phyloP scores from a whole-genome alignment of 2,888 invertebrate species.

The Oxystoma pomonae region DNA sequence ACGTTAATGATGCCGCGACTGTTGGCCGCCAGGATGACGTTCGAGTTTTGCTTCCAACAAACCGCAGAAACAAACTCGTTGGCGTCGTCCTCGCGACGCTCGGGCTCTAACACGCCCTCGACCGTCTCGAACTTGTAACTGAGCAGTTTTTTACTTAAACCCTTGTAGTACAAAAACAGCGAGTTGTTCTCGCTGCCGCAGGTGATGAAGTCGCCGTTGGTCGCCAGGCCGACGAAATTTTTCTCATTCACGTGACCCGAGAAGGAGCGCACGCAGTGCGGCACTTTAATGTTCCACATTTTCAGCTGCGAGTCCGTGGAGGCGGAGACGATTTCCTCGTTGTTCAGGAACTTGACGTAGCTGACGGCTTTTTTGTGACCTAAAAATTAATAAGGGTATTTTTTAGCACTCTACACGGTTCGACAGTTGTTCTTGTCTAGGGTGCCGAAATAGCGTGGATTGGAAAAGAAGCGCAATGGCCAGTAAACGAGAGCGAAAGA shows the following conservation, averaged over 20 bases:
- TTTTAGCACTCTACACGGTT: too few relatives aligned
- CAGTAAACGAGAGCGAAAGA: too few relatives aligned
- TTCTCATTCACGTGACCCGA: conserved; percentile 92
- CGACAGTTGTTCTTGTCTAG: too few relatives aligned
- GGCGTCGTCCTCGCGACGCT: conserved; percentile 77
- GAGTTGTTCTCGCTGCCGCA: conserved; percentile 96
- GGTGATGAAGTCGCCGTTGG: conserved; percentile 87
- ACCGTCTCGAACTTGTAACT: conserved; percentile 84
- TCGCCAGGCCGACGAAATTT: conserved; percentile 92
- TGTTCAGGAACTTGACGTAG: conserved; percentile 87
- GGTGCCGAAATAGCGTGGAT: too few relatives aligned
- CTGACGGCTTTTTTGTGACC: conserved; percentile 91
- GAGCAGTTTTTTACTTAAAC: conserved; percentile 79
- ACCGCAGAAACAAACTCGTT: conserved; percentile 95
- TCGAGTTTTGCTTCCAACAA: conserved; percentile 83
- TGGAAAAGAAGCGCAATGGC: too few relatives aligned
- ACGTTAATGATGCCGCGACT: conserved; percentile 93
- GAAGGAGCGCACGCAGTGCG: conserved; percentile 78
- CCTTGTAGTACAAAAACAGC: conserved; percentile 87
- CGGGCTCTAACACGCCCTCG: conserved; percentile 69
- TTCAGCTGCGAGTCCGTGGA: conserved; percentile 89
- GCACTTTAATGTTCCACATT: conserved; percentile 80
- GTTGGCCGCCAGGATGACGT: conserved; percentile 87
- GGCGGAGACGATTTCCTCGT: conserved; percentile 83
- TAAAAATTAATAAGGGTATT: background rate